Evolutionary conservation across 2,797 vertebrate genomes (phyloP), one percentile per base, ranked within the genome.

Genomic region (Falco berigora): DNA sequence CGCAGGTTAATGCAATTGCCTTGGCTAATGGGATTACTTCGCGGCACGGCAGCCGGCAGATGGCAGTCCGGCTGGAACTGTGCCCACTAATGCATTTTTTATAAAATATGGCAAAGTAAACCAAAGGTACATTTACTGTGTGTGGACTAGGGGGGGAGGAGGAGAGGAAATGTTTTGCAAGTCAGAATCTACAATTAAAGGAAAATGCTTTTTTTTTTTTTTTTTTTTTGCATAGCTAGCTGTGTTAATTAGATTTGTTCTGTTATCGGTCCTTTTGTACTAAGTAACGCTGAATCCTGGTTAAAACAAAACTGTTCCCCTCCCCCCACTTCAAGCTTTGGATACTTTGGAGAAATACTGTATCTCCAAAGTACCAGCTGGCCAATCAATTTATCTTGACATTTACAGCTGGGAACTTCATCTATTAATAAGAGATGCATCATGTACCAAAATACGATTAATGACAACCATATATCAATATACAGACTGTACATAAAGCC

Each of bases 371-470:
- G 50, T 92, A 91, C 91, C 96, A 97, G 92, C 88, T 97, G 96
- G 96, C 81, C 91, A 93, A 95, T 95, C 95, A 92, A 97, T 97
- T 97, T 95, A 88, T 94, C 88, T 93, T 95, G 96, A 94, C 93
- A 94, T 94, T 96, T 96, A 92, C 83, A 92, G 87, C 96, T 95
- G 92, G 92, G 82, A 96, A 96, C 84, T 94, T 96, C 63, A 90
- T 95, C 92, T 96, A 92, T 96, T 97, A 95, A 95, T 95, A 96
- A 82, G 73, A 94, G 81, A 86, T 50, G 40, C 86, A 86, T 86
- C 86, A 56, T 84, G 87, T 92, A 94, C 85, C 61, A 84, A 92
- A 96, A 93, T 72, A 90, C 53, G 0, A 95, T 94, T 94, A 93
- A 97, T 92, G 81, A 86, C 94, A 66, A 86, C 34, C 23, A 24